Conservation (phyloP, 2,888 invertebrate species). For the Eristalinus aeneus region DNA sequence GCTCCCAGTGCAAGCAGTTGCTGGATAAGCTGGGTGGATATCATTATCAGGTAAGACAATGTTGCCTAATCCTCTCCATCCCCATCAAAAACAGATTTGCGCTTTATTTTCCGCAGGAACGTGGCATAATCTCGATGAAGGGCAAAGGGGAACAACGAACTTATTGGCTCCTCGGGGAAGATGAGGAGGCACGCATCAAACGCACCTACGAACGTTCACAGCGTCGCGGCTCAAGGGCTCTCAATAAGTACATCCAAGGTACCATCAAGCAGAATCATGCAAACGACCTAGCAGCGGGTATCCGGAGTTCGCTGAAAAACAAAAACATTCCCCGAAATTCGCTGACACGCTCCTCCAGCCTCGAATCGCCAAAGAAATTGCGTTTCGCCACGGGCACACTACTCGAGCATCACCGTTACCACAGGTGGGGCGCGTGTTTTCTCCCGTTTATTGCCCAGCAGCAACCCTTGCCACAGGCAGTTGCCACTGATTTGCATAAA, state of each 20-base stretch:
- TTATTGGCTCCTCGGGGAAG: constrained; percentile 91
- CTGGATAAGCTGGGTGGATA: constrained; percentile 89
- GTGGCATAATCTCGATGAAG: constrained; percentile 90
- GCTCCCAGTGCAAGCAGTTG: constrained; percentile 86
- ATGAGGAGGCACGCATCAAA: constrained; percentile 83
- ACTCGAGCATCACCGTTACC: constrained; percentile 81
- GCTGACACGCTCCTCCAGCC: constrained; percentile 87
- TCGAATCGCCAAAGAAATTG: constrained; percentile 91
- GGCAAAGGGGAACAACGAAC: constrained; percentile 92
- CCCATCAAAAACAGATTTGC: no score
- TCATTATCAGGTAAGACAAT: constrained; percentile 78
- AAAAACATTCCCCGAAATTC: constrained; percentile 83
- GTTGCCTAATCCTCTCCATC: neutral
- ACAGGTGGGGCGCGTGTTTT: constrained; percentile 74
- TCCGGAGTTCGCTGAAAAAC: constrained; percentile 87
- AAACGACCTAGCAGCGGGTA: constrained; percentile 77
- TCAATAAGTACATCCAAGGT: constrained; percentile 79
- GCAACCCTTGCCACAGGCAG: neutral
- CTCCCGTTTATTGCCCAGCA: neutral
- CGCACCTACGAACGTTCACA: constrained; percentile 82
- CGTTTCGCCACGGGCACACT: constrained; percentile 88
- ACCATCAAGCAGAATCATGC: constrained; percentile 76
- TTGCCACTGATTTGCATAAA: neutral
- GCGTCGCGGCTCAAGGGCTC: constrained; percentile 80
- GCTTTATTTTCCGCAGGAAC: constrained; percentile 82